Base-by-base conservation (phyloP, 2,797 vertebrate genomes). In the Trachops cirrhosus region DNA sequence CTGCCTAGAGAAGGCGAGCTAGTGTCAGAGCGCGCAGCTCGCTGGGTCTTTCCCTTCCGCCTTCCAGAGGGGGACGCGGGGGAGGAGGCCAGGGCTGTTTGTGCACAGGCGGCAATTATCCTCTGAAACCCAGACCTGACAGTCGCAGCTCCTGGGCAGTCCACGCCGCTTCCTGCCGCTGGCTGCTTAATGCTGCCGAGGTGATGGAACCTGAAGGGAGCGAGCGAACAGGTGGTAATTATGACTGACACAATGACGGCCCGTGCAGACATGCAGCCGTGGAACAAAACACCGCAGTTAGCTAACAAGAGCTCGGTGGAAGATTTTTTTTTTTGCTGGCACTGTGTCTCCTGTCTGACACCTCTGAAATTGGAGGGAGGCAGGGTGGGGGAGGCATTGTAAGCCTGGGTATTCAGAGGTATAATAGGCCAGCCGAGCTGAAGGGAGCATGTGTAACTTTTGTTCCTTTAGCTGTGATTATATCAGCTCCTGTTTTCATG, bases 211-310 rank as follows among this genome's bases (percentile, higher is more conserved):
- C 98, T 97, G 98, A 98, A 98, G 98, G 98, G 96, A 98, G 96
- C 93, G 34, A 93, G 95, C 87, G 97, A 98, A 98, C 98, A 98
- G 98, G 98, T 98, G 98, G 98, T 98, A 98, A 98, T 98, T 98
- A 98, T 98, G 98, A 98, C 97, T 98, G 98, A 98, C 98, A 98
- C 97, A 86, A 80, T 97, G 98, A 98, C 48, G 96, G 98, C 98
- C 98, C 96, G 98, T 94, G 97, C 98, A 98, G 98, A 97, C 98
- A 97, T 87, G 98, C 92, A 97, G 95, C 97, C 1, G 0, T 44
- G 39, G 97, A 98, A 98, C 98, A 98, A 98, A 98, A 98, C 98
- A 97, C 93, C 0, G 1, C 98, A 95, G 97, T 98, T 98, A 98
- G 98, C 98, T 98, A 98, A 98, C 98, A 98, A 97, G 98, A 97